Evolutionary conservation across 2,888 invertebrate genomes (phyloP).

Genomic region (Cyaniris semiargus): DNA sequence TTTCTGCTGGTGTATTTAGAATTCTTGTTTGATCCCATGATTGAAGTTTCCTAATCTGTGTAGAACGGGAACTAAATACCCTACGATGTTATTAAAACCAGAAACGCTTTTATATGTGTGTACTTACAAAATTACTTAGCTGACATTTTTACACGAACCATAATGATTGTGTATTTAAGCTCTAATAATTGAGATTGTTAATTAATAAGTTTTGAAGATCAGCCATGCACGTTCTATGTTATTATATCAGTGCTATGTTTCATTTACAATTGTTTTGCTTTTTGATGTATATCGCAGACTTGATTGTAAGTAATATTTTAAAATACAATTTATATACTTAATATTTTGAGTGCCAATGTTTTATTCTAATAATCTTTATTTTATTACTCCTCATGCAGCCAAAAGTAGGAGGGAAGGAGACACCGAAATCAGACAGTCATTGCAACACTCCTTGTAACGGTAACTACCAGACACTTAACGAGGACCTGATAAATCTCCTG

Average conservation of each 20-base stretch:
- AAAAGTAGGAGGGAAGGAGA: conserved; percentile 47
- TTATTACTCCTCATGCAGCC: conserved; percentile 36
- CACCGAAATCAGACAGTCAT: conserved; percentile 45
- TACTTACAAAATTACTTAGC: neutral
- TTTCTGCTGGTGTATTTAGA: neutral
- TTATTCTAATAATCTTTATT: conserved; percentile 21
- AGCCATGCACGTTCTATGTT: neutral
- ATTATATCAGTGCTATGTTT: neutral
- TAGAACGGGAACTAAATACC: no score
- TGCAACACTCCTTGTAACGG: conserved; percentile 51
- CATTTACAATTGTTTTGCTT: neutral
- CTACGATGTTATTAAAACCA: no score
- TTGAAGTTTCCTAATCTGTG: no score
- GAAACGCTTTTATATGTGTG: no score
- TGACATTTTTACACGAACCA: neutral
- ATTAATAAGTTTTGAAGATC: neutral
- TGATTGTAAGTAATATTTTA: neutral
- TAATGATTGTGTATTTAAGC: neutral
- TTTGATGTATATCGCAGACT: neutral
- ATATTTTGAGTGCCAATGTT: neutral
- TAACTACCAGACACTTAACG: conserved; percentile 50
- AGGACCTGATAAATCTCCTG: conserved; percentile 58
- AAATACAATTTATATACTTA: neutral
- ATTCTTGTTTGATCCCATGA: neutral
- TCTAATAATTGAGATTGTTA: neutral